Conservation (phyloP, 2,888 invertebrate species). For the Orchestes rusci region DNA sequence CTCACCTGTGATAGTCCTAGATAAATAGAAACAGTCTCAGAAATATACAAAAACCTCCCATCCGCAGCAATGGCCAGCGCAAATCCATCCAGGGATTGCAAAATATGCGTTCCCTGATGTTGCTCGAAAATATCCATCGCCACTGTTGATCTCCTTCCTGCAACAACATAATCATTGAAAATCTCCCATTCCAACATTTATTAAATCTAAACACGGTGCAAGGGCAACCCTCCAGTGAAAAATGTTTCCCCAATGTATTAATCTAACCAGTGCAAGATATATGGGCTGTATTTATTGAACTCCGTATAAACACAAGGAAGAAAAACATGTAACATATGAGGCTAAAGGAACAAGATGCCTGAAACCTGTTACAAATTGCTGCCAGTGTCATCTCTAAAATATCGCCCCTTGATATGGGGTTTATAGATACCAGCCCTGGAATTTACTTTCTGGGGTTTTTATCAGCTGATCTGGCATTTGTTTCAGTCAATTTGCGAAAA, state of each 20-base stretch:
- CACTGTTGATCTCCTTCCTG: conserved; percentile 65
- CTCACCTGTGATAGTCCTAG: conserved; percentile 95
- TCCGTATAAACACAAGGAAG: conserved; percentile 12
- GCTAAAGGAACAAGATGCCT: conserved; percentile 18
- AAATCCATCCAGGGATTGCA: conserved; percentile 96
- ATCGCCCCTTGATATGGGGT: conserved; percentile 31
- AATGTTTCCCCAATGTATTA: conserved; percentile 21
- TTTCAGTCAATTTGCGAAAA: no score
- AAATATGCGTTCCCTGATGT: conserved; percentile 95
- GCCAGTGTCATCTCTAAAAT: conserved; percentile 35
- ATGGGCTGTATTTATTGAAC: conserved; percentile 21
- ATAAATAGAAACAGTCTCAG: conserved; percentile 99
- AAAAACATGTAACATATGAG: conserved; percentile 23
- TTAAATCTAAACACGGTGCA: no score
- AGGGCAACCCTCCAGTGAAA: conserved; percentile 13
- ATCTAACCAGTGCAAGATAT: conserved; percentile 19
- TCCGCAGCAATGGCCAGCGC: conserved; percentile 92
- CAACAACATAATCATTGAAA: conserved; percentile 48
- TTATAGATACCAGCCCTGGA: conserved; percentile 28
- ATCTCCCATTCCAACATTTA: no score
- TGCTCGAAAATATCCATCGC: conserved; percentile 90
- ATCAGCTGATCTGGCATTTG: conserved; percentile 29
- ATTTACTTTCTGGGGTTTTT: conserved; percentile 23
- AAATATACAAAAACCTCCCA: conserved; percentile 97
- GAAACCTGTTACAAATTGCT: conserved; percentile 34